Evolutionary conservation across 1,140 invertebrate genomes (phyloP), one percentile per base, ranked within the genome.

Genomic region (Anoplophora glabripennis): DNA sequence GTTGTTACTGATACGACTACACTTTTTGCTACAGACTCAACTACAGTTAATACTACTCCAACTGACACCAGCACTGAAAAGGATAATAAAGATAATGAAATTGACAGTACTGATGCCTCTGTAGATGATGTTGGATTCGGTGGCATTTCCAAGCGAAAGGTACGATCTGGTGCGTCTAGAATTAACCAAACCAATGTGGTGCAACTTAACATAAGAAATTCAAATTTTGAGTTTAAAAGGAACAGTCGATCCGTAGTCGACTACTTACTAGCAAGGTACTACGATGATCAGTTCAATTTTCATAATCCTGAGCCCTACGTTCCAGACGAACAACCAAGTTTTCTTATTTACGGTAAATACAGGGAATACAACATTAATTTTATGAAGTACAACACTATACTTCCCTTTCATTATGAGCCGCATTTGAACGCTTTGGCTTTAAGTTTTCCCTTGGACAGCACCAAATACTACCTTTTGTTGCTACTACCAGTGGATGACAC

Each of bases 331-430:
- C 40, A 49, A 14, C 54, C 59, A 3, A 68, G 64, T 9, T 76
- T 76, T 57, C 57, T 72, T 33, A 64, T 73, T 5, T 63, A 75
- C 46, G 73, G 71, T 33, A 70, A 66, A 37, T 64, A 68, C 42
- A 42, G 60, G 15, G 72, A 76, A 59, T 21, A 61, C 4, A 65
- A 70, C 37, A 61, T 75, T 28, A 69, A 70, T 61, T 84, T 82
- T 62, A 86, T 88, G 75, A 83, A 83, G 4, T 90, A 90, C 72
- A 85, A 89, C 48, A 83, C 87, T 0, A 81, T 89, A 42, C 72
- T 92, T 36, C 89, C 89, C 35, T 88, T 85, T 71, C 84, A 83
- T n/a, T 89, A 87, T 67, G 81, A 90, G 40, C 81, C 84, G n/a
- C 80, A 84, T 46, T 69, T 91, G 37, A 83, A 87, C 57, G 82